phyloP scores from a whole-genome alignment of 2,113 vertebrate genomes.

The Oncorhynchus mykiss region DNA sequence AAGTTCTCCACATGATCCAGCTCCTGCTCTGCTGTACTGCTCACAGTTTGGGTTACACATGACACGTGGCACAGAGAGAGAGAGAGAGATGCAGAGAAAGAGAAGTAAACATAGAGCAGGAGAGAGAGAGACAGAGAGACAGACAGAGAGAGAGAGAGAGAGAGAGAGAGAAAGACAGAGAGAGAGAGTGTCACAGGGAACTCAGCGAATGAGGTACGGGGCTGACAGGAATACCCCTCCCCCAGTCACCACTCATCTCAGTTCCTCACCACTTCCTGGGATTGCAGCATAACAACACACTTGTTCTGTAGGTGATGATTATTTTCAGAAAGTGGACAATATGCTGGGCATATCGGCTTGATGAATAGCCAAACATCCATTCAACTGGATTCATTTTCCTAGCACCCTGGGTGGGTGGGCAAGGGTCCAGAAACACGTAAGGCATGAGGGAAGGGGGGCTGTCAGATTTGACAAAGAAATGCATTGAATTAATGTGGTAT shows the following conservation, averaged over 20 bases:
- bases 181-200: background rate
- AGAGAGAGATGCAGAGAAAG: background rate
- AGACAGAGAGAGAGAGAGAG: background rate
- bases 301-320: background rate
- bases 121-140: conserved; percentile 3
- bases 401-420: background rate
- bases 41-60: too few relatives aligned
- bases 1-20: too few relatives aligned
- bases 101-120: background rate
- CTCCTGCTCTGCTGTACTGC: too few relatives aligned
- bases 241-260: conserved; percentile 4
- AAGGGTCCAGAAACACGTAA: too few relatives aligned
- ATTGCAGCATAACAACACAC: background rate
- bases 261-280: background rate
- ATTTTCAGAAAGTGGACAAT: background rate
- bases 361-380: background rate
- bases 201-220: background rate
- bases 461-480: too few relatives aligned
- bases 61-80: background rate
- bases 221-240: background rate
- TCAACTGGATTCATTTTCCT: conserved; percentile 26
- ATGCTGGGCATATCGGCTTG: background rate
- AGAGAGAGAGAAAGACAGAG: background rate
- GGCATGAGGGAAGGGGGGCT: too few relatives aligned
- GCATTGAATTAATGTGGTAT: too few relatives aligned